Evolutionary conservation across 2,888 invertebrate genomes (phyloP).

Genomic region (Amorpha juglandis): DNA sequence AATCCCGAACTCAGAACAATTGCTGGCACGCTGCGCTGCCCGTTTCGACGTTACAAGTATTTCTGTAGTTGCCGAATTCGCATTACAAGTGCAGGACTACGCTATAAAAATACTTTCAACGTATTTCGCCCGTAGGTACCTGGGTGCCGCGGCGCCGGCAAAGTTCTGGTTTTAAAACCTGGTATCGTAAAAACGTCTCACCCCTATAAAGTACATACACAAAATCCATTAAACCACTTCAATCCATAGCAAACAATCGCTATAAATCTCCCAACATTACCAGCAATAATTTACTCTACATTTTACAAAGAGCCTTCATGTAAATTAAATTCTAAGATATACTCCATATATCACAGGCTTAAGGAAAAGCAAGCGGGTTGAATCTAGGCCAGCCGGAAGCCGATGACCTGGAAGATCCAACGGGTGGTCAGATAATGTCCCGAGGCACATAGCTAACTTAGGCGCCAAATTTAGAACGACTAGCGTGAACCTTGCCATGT

Average conservation of each 20-base stretch:
- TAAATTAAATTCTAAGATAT: constrained; percentile 18
- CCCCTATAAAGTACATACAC: no score
- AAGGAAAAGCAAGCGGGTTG: constrained; percentile 13
- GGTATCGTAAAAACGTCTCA: no score
- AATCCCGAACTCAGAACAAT: no score
- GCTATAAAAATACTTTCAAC: no score
- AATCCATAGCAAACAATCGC: constrained; percentile 4
- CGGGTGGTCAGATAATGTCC: constrained; percentile 26
- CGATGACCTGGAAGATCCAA: constrained; percentile 45
- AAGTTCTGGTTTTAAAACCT: no score
- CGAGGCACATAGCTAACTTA: constrained; percentile 13
- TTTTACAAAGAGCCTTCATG: constrained; percentile 19
- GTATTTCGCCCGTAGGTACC: no score
- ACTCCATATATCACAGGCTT: constrained; percentile 20
- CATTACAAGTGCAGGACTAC: no score
- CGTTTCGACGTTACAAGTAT: no score
- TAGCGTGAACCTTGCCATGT: constrained; percentile 7
- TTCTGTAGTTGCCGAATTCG: no score
- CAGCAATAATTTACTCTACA: constrained; percentile 9
- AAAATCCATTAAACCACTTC: not conserved
- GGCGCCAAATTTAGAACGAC: constrained; percentile 20
- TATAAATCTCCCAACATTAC: constrained; percentile 1
- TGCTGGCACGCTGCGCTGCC: no score
- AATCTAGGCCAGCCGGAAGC: constrained; percentile 39
- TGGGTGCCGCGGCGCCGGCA: no score